These are phyloP conservation scores for Dryocosmus kuriphilus DNA, from an alignment of 2,888 invertebrate species.

Conservation along the genomic window DNA sequence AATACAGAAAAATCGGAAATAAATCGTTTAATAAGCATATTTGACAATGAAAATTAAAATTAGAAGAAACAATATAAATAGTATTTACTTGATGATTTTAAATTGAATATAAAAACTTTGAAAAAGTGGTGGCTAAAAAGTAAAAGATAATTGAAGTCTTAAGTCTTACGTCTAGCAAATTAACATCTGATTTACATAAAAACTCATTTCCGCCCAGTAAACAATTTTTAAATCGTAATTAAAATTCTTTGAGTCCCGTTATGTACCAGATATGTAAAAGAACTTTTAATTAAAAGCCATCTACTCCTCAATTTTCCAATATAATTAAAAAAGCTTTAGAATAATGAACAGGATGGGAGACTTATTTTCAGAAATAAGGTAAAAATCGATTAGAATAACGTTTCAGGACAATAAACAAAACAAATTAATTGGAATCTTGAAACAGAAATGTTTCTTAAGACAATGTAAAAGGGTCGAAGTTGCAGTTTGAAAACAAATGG, in stretches of 20 bases:
- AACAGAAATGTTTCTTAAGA: not conserved
- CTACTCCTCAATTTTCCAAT: not conserved
- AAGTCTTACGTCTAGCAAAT: not conserved
- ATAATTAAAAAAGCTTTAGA: not conserved
- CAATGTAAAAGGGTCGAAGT: not conserved
- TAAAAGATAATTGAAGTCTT: too few relatives aligned
- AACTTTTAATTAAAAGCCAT: not conserved
- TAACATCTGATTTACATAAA: not conserved
- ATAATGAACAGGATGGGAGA: not conserved
- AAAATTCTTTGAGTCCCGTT: not conserved
- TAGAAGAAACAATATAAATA: too few relatives aligned
- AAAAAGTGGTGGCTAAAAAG: too few relatives aligned
- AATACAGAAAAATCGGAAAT: too few relatives aligned
- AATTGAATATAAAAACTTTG: too few relatives aligned
- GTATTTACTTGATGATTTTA: too few relatives aligned
- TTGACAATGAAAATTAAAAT: too few relatives aligned
- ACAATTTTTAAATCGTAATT: not conserved
- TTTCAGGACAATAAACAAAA: not conserved
- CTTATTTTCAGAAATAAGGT: not conserved
- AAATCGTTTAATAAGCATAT: too few relatives aligned
- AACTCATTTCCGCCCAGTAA: not conserved
- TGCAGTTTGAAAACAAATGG: not conserved
- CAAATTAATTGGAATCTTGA: not conserved
- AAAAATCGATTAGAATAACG: not conserved
- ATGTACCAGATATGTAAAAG: not conserved